Evolutionary conservation across 2,113 vertebrate genomes (phyloP), one percentile per base, ranked within the genome.

Genomic region (Spea bombifrons): DNA sequence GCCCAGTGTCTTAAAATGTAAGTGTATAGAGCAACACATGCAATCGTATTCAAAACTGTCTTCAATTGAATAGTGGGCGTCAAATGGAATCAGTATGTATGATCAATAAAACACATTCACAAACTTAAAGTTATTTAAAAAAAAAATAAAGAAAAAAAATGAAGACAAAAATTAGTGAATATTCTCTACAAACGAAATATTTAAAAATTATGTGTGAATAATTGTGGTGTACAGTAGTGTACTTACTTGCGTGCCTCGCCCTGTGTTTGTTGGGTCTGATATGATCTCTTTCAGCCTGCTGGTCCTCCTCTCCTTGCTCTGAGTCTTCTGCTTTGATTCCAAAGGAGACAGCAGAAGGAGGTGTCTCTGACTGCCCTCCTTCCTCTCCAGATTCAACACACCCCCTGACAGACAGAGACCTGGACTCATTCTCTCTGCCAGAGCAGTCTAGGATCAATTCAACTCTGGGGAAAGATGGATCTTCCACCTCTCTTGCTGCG

Each of bases 231-330:
- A 71, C 44, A 59, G 55, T 49, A 52, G 63, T 73, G 81, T 89
- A 98, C 97, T 98, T 91, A 99, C 97, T 94, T 84, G 97, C 91
- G 86, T 98, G 96, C 80, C 87, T 92, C 0, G 97, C 94, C 75
- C 93, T 90, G 90, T 99, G 97, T 89, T 95, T 98, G 91, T 91
- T 94, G 82, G 96, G 96, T 92, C 92, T 92, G 83, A 86, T 89
- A 82, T 85, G 93, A 83, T 95, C 95, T 82, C 84, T 92, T 83
- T 93, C 96, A 0, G 84, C 90, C 83, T 90, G 92, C 65, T 92
- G 93, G 86, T 91, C 86, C 81, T 89, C 91, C 84, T 95, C 92
- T 87, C 87, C 89, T 87, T 85, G 90, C 89, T 87, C 91, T 65
- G 91, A 86, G 92, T 92, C 91, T 92, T 94, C 90, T 86, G 93